These are phyloP conservation scores for Vanessa atalanta DNA, from an alignment of 1,140 invertebrate species.

Conservation along the genomic window DNA sequence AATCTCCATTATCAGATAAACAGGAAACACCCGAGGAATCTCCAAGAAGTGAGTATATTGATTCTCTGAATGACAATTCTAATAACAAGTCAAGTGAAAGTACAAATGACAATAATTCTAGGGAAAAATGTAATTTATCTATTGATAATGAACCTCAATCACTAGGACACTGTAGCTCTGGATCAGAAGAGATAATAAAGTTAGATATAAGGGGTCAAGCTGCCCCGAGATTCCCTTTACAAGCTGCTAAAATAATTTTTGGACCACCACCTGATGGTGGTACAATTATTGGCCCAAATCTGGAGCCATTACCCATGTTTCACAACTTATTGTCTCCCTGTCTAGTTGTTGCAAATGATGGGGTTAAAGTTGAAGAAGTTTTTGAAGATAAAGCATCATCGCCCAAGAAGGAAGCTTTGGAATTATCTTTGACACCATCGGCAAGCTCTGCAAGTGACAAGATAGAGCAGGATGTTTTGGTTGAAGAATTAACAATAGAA, in stretches of 20 bases:
- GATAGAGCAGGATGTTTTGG: slow-evolving; percentile 66
- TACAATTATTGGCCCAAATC: slow-evolving; percentile 51
- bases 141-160: slow-evolving; percentile 36
- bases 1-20: slow-evolving; percentile 40
- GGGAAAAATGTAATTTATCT: slow-evolving; percentile 38
- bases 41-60: slow-evolving; percentile 61
- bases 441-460: slow-evolving; percentile 52
- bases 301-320: slow-evolving; percentile 60
- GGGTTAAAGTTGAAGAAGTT: slow-evolving; percentile 60
- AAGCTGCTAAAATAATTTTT: slow-evolving; percentile 71
- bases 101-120: slow-evolving; percentile 29
- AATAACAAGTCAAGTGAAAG: slow-evolving; percentile 41
- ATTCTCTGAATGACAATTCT: slow-evolving; percentile 65
- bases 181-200: slow-evolving; percentile 77
- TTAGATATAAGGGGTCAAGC: slow-evolving; percentile 76
- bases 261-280: slow-evolving; percentile 66
- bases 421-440: slow-evolving; percentile 40
- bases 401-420: slow-evolving; percentile 33
- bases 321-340: slow-evolving; percentile 67
- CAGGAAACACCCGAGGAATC: slow-evolving; percentile 48
- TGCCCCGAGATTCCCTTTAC: slow-evolving; percentile 60
- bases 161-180: slow-evolving; percentile 52
- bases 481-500: slow-evolving; percentile 74
- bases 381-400: slow-evolving; percentile 44
- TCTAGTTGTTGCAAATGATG: slow-evolving; percentile 56